Evolutionary conservation across 2,113 vertebrate species (phyloP), one percentile per base, ranked within the genome.

Genomic region (Lichenostomus cassidix): DNA sequence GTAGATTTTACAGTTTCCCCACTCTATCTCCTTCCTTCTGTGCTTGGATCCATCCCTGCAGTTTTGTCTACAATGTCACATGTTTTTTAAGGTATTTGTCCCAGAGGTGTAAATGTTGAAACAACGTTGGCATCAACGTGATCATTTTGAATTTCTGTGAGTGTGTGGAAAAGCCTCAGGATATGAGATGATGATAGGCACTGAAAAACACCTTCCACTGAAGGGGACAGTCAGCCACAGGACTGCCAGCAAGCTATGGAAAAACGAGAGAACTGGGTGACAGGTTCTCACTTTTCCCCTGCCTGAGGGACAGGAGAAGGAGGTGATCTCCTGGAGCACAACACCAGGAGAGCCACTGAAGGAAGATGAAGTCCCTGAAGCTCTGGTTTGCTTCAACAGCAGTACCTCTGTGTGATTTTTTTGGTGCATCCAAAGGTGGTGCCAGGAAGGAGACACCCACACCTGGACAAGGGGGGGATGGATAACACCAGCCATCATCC

Each of bases 61-160:
- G 24, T 63, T 89, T 87, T 78, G 47, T 50, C 73, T 79, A 5
- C 35, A 33, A 7, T 24, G 29, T 64, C 11, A 1, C 47, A 33
- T 47, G 22, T 46, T 91, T 84, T 84, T 78, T 58, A 84, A 6
- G 0, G 21, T 42, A 35, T 62, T 47, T 35, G 27, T 90, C 75
- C 41, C 85, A 73, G 41, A 84, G 17, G 31, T 77, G 58, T 73
- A 79, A 87, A 85, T 64, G 23, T 73, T 80, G 53, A 73, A 87
- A 87, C 52, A 83, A 15, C 0, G 0, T 11, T 56, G 55, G 37
- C 15, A 0, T 79, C 41, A 35, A 9, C 41, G 31, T 21, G 44
- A 65, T 65, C 20, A 20, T 50, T 92, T 60, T 55, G 59, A 79
- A 88, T 67, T 85, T 96, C 82, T 90, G 39, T 19, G 28, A 78